Base-by-base conservation (phyloP, 2,113 vertebrate genomes). In the Opisthocomus hoazin region DNA sequence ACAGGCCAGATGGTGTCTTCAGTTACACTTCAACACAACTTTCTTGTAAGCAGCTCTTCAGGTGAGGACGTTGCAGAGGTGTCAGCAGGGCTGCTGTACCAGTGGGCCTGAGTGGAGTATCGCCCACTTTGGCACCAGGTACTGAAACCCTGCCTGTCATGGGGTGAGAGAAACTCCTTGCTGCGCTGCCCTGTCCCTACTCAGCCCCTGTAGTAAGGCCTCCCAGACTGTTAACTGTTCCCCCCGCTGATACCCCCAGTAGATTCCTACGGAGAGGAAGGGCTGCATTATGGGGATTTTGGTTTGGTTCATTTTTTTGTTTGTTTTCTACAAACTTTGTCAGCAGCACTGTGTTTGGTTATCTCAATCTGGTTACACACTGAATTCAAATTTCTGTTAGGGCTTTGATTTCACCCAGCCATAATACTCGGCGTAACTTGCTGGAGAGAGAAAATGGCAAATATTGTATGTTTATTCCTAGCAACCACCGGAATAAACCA, bases 1-100 rank as follows among this genome's bases (percentile, higher is more conserved):
- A 65, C 73, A 73, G 86, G 45, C 83, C 90, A 89, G 80, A 81
- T 89, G 63, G 32, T 84, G 92, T 75, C 80, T 87, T 87, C 74
- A 60, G 54, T 90, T 86, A 51, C 37, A 26, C 48, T 90, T 80
- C 3, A 12, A 53, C 22, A 64, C 43, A 87, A 20, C 12, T 20
- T 80, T 74, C 23, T 84, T 34, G n/a, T 19, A 64, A 81, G 60
- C 45, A 46, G 34, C 36, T 80, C 64, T 66, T 60, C 37, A 81
- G 43, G 43, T 48, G 58, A 64, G 73, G 58, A 45, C 83, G 63
- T 50, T 83, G 66, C 71, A 73, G 89, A 68, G 43, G 6, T 86
- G 51, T 71, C 56, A 56, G 29, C 48, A 87, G 61, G 39, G 46
- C 66, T 69, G 57, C 48, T 39, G n/a, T n/a, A 66, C 20, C 7